Conservation (phyloP, 2,113 vertebrate species). For the Peucedramus taeniatus region DNA sequence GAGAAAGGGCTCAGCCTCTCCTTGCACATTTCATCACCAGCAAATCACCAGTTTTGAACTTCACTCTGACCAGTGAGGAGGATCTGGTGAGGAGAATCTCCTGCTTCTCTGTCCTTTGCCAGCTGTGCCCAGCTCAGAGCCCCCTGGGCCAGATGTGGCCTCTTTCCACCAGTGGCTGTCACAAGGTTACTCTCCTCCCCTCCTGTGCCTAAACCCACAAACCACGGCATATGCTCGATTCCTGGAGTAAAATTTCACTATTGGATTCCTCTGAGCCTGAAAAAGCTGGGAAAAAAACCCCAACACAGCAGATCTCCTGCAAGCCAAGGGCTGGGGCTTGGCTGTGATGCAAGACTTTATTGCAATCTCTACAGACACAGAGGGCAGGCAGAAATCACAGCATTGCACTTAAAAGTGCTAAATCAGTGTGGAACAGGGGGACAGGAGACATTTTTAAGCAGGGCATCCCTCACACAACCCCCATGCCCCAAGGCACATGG, state of each 20-base stretch:
- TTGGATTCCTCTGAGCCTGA: neutral
- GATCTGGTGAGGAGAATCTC: neutral
- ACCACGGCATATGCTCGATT: accelerated
- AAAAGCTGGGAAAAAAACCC: neutral
- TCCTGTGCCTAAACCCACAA: neutral
- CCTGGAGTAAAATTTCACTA: neutral
- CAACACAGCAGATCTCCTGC: neutral
- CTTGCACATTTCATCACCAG: neutral
- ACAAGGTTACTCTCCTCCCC: neutral
- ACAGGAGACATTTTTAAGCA: neutral
- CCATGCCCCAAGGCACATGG: accelerated
- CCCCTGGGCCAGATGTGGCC: neutral
- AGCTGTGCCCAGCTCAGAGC: neutral
- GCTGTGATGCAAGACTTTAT: neutral
- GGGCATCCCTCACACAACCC: neutral
- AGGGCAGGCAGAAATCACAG: neutral
- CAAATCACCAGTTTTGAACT: neutral
- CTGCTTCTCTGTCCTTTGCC: neutral
- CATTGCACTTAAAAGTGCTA: neutral
- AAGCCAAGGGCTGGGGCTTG: neutral
- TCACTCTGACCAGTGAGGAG: accelerated
- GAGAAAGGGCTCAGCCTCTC: neutral
- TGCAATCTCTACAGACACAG: neutral
- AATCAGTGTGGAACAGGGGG: neutral
- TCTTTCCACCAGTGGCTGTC: neutral